Conservation (phyloP, 2,888 invertebrate species). For the Cancer borealis region DNA sequence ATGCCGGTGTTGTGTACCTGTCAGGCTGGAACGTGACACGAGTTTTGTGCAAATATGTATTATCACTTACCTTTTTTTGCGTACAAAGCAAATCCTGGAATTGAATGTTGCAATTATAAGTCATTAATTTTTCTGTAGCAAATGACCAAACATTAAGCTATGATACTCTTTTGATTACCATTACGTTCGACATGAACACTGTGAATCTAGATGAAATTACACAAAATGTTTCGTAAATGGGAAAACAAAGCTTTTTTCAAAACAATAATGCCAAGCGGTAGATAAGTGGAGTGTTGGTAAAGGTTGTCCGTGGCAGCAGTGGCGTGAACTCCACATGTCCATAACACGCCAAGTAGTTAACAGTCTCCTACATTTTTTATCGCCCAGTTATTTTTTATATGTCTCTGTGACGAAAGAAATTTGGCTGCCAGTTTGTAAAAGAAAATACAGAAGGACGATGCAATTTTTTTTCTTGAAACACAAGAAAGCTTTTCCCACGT, state of each 20-base stretch:
- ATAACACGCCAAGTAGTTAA: background rate
- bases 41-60: background rate
- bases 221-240: background rate
- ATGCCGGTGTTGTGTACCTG: background rate
- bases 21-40: background rate
- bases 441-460: background rate
- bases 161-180: too few relatives aligned
- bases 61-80: background rate
- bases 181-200: background rate
- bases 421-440: background rate
- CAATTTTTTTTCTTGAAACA: background rate
- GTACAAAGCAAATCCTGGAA: background rate
- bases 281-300: background rate
- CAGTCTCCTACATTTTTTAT: background rate
- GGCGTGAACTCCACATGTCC: background rate
- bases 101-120: background rate
- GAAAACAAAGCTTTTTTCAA: background rate
- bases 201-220: background rate
- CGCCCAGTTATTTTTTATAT: background rate
- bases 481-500: background rate
- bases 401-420: background rate
- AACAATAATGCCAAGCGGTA: background rate
- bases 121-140: background rate
- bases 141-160: background rate
- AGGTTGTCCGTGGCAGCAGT: background rate